phyloP scores from a whole-genome alignment of 2,113 vertebrate genomes.

The Silurus glanis region DNA sequence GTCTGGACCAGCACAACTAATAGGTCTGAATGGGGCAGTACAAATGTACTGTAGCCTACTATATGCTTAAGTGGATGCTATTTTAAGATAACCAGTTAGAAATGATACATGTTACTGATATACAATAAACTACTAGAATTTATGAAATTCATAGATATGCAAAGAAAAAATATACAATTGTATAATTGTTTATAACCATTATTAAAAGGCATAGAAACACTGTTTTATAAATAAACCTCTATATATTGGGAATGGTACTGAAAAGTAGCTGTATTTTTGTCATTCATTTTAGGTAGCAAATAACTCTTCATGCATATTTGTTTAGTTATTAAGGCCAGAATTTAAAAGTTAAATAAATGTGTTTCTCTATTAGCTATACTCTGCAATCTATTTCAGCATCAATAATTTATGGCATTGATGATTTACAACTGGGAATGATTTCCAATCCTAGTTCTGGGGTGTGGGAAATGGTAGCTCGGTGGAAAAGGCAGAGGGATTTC shows the following conservation, averaged over 20 bases:
- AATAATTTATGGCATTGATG: slow-evolving; percentile 15
- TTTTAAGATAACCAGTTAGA: background rate
- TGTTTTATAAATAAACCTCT: slow-evolving; percentile 12
- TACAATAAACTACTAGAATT: background rate
- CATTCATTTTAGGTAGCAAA: slow-evolving; percentile 15
- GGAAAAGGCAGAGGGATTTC: too few relatives aligned
- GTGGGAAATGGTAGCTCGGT: too few relatives aligned
- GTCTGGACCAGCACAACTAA: slow-evolving; percentile 25
- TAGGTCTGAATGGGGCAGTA: slow-evolving; percentile 10
- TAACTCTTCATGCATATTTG: background rate
- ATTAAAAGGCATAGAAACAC: background rate
- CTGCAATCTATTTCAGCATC: background rate
- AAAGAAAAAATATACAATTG: background rate
- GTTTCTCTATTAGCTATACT: background rate
- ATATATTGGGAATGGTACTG: background rate
- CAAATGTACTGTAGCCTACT: background rate
- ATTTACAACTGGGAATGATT: background rate
- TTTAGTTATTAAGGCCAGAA: background rate
- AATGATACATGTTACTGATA: background rate
- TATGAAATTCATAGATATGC: background rate
- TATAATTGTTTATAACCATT: background rate
- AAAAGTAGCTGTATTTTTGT: background rate
- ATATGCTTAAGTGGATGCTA: background rate
- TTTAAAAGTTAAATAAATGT: background rate
- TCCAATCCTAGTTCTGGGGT: background rate